These are phyloP conservation scores for Liolophura sinensis DNA, from an alignment of 1,140 invertebrate species.

Conservation along the genomic window DNA sequence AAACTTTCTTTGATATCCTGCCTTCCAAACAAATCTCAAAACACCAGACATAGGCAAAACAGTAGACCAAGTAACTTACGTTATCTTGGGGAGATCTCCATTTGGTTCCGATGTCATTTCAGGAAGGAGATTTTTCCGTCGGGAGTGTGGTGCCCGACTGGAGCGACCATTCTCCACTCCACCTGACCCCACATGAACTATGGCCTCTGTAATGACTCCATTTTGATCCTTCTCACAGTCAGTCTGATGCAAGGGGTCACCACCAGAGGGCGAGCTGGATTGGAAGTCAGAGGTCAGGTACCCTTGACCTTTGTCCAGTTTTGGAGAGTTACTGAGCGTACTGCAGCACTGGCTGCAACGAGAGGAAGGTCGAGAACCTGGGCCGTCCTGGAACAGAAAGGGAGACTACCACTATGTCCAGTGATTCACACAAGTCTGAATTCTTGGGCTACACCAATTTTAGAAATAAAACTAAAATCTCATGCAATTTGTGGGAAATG, in stretches of 20 bases:
- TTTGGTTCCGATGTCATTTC: slow-evolving; percentile 37
- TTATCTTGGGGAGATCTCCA: slow-evolving; percentile 23
- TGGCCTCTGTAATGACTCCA: too few species aligned
- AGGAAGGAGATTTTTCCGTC: slow-evolving; percentile 35
- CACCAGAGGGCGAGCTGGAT: too few species aligned
- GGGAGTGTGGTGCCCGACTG: neutral
- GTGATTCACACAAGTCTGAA: too few species aligned
- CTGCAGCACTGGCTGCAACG: slow-evolving; percentile 51
- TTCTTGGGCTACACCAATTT: too few species aligned
- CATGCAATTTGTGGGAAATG: too few species aligned
- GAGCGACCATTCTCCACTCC: neutral
- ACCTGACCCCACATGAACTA: neutral
- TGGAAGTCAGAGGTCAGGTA: neutral
- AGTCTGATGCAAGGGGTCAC: too few species aligned
- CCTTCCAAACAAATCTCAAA: too few species aligned
- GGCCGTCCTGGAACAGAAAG: slow-evolving; percentile 30
- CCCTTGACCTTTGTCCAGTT: slow-evolving; percentile 19
- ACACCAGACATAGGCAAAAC: neutral
- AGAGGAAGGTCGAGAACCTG: slow-evolving; percentile 44
- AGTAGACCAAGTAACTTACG: slow-evolving; percentile 12
- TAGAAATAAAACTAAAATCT: too few species aligned
- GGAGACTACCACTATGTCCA: neutral
- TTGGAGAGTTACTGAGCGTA: slow-evolving; percentile 47
- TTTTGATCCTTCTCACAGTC: too few species aligned
- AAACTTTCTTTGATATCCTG: too few species aligned